Evolutionary conservation across 92 coral and sea anemone genomes (phyloP), one percentile per base, ranked within the genome.

Genomic region (Parazoanthus atlanticus): DNA sequence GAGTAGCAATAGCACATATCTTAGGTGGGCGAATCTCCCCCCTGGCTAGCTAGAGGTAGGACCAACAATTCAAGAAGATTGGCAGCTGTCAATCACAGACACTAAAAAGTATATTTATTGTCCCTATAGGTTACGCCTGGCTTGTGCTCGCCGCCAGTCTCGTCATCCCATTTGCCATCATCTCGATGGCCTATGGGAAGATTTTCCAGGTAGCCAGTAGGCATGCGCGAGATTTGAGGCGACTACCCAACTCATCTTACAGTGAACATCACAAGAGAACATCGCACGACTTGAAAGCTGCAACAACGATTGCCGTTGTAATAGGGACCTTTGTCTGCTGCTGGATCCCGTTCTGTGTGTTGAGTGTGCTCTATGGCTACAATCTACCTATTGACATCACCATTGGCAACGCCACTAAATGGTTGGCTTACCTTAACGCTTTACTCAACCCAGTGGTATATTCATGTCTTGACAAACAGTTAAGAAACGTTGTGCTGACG

Each of bases 271-370:
- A 88, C 86, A 91, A 92, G 41, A 77, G 90, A 11, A 90, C 88
- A 19, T 90, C 93, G 52, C 90, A 91, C 8, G 96, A 96, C 76
- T 71, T 96, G 11, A 96, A 96, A 47, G 98, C 98, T 28, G 98
- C 98, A n/a, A 93, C 92, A 72, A 96, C 98, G 13, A 90, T 96
- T 69, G 97, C 96, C 9, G 91, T 96, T 88, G 98, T 96, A 38
- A 93, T 96, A 29, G 98, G 98, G 76, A 93, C 96, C 28, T 96
- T 94, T 78, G 82, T 90, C 0, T 93, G 95, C 34, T 96, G 98
- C 49, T 96, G 98, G 98, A 88, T 93, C 8, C 98, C 98, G 1
- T 96, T 96, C 76, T 92, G 95, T 10, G 93, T 96, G 6, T 80
- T 96, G 47, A 93, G 94, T n/a, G 91, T 96, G 6, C 88, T 93